Conservation (phyloP, 2,888 invertebrate genomes). For the Phorcus lineatus region DNA sequence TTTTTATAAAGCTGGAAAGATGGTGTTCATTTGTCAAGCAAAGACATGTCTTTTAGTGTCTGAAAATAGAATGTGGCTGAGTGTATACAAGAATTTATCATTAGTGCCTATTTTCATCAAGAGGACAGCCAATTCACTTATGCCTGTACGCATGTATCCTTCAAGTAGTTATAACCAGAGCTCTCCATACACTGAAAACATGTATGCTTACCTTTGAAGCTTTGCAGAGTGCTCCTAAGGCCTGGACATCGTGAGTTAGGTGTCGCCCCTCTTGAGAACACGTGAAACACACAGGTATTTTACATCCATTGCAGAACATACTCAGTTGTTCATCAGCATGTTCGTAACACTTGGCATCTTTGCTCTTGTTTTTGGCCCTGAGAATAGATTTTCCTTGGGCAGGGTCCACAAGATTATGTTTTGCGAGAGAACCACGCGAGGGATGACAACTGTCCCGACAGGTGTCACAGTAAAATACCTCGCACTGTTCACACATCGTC, state of each 20-base stretch:
- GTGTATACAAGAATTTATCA: too few species aligned
- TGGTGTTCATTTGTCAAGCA: too few species aligned
- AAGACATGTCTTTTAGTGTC: too few species aligned
- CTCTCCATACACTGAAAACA: too few species aligned
- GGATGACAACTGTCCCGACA: conserved; percentile 97
- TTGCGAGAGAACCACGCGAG: conserved; percentile 91
- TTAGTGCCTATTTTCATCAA: too few species aligned
- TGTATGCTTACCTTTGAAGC: conserved; percentile 89
- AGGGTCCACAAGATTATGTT: conserved; percentile 89
- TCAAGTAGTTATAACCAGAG: too few species aligned
- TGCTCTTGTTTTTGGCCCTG: conserved; percentile 73
- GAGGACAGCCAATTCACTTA: too few species aligned
- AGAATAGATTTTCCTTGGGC: conserved; percentile 78
- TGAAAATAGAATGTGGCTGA: too few species aligned
- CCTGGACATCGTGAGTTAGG: conserved; percentile 93
- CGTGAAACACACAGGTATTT: conserved; percentile 90
- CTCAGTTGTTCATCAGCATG: conserved; percentile 89
- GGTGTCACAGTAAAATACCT: conserved; percentile 91
- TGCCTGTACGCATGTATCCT: too few species aligned
- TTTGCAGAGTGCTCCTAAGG: conserved; percentile 93
- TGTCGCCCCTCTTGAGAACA: conserved; percentile 91
- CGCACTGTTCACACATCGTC: conserved; percentile 93
- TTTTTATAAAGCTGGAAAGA: too few species aligned
- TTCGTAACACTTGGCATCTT: conserved; percentile 84
- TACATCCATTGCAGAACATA: conserved; percentile 93